Base-by-base conservation (phyloP, 2,888 invertebrate genomes). In the Epsilonema sp. region DNA sequence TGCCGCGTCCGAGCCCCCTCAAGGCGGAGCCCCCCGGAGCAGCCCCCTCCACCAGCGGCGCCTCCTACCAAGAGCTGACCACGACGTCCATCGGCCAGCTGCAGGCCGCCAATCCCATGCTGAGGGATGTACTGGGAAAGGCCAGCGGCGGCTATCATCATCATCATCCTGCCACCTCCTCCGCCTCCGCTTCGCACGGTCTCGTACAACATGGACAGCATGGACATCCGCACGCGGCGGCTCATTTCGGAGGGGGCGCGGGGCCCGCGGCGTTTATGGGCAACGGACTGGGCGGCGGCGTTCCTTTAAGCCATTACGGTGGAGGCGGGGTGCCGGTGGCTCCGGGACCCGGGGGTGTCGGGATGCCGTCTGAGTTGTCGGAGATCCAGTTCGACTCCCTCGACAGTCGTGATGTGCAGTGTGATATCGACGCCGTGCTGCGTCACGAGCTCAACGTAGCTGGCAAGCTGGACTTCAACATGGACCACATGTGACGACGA, bases 381-480 rank as follows among this genome's bases (percentile, higher is more conserved):
- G 40, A 31, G 19, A 31, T 42, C 24, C 31, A 25, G 19, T 42
- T 11, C 36, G 46, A 42, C 31, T 2, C 20, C 11, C 21, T 20
- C 43, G 8, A 43, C 43, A 3, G 26, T 24, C 43, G 20, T 41
- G 42, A 41, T 3, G 4, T 41, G n/a, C 19, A 26, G 37, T 47
- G 47, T 31, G 47, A 47, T 36, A 44, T 48, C 20, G 44, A 43
- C 24, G 44, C 44, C n/a, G 48, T 48, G 21, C 8, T 48, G 2
- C 37, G 44, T 11, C 48, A 48, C 40, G 48, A 48, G 36, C 39
- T 48, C 24, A 25, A 20, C n/a, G 40, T 48, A 5, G 44, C 38
- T 37, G 48, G 48, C 3, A 44, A 37, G 16, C n/a, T 44, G 23
- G 48, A 48, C 24, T 44, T 48, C 25, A 37, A 24, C 42, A 39